Base-by-base conservation (phyloP, 2,113 vertebrate genomes). In the Equus quagga region DNA sequence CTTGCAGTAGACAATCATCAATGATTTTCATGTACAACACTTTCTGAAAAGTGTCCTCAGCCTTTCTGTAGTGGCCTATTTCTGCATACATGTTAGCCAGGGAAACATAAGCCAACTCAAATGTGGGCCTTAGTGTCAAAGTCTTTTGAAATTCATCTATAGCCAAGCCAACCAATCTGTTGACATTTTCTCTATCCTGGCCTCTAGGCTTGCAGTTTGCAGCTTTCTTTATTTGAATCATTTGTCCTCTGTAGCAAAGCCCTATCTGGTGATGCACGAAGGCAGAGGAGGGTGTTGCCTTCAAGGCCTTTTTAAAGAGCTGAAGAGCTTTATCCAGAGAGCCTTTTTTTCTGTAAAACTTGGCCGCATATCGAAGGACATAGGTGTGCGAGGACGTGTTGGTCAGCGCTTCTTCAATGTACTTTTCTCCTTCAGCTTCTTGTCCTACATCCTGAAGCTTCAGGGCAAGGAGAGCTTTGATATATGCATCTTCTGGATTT, bases 201-300 rank as follows among this genome's bases (percentile, higher is more conserved):
- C 54, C 36, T 85, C 36, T n/a, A 28, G 79, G 1, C n/a, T 3
- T 70, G 33, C 64, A 31, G 1, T 51, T 78, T 72, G 0, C 14
- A 33, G 17, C 0, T 8, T 0, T 58, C 85, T 92, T 97, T 46
- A 98, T 4, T 0, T 72, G 0, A 0, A 3, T 0, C 0, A 95
- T 0, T 75, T 98, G 64, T 31, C 0, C 0, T 82, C 0, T 98
- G 86, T 99, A 99, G 91, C 99, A 99, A 83, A 99, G 46, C 65
- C 98, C 99, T 6, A 99, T 51, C 56, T 99, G 99, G 46, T 99
- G 98, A 94, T 99, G 98, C 62, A 99, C 73, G 78, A 97, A 80
- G 11, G 19, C 4, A 15, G 98, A 99, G 0, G 78, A 84, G 19
- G 99, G 99, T 0, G 96, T 98, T 31, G 96, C 44, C 54, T 4